Conservation (phyloP, 2,113 vertebrate genomes). For the Struthio camelus region DNA sequence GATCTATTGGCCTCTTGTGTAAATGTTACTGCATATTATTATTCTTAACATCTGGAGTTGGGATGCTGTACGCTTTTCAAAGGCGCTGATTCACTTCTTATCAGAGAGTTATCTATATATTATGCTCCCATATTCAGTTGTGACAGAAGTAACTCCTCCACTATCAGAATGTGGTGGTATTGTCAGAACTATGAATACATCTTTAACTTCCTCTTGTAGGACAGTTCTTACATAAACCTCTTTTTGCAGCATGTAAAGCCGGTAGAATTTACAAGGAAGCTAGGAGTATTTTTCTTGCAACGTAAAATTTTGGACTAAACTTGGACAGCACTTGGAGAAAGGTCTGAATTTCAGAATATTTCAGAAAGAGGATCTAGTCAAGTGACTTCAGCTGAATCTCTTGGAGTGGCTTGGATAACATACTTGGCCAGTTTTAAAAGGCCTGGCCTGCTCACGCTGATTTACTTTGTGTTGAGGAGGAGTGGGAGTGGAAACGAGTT, state of each 20-base stretch:
- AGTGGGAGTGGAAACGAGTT: neutral
- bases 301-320: neutral
- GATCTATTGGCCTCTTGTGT: neutral
- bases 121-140: accelerated
- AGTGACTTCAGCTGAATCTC: neutral
- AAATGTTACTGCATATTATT: neutral
- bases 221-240: neutral
- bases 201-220: neutral
- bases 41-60: neutral
- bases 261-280: neutral
- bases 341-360: neutral
- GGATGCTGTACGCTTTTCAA: neutral
- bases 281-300: neutral
- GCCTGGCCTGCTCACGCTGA: neutral
- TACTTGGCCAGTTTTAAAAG: neutral
- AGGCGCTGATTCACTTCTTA: neutral
- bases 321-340: neutral
- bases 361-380: neutral
- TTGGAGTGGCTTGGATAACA: neutral
- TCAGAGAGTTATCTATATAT: neutral
- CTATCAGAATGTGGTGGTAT: neutral
- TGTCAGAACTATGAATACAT: neutral
- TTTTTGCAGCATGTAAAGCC: neutral
- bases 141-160: neutral
- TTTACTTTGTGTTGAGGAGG: neutral